Conservation (phyloP, 2,888 invertebrate species). For the Chymomyza procnemis region DNA sequence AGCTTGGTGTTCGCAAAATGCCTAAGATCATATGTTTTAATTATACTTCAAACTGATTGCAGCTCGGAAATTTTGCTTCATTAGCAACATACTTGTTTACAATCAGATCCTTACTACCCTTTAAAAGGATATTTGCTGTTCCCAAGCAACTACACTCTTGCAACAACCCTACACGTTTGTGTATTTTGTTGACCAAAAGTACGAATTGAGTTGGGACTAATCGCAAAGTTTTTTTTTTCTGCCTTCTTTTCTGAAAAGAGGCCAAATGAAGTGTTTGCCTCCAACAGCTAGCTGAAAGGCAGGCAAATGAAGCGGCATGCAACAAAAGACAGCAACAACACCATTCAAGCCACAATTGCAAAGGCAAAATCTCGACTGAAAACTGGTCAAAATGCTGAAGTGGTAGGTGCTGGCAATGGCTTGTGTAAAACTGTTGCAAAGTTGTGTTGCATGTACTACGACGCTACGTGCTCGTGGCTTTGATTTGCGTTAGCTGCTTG, state of each 20-base stretch:
- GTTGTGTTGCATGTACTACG: constrained; percentile 20
- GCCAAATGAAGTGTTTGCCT: constrained; percentile 42
- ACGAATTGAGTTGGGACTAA: constrained; percentile 15
- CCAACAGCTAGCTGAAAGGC: constrained; percentile 23
- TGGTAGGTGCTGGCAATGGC: constrained; percentile 17
- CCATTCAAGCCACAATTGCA: not conserved
- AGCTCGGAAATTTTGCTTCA: too few relatives aligned
- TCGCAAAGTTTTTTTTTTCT: constrained; percentile 28
- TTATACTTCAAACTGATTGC: too few relatives aligned
- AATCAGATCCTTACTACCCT: not conserved
- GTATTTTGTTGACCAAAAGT: not conserved
- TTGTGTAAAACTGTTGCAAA: constrained; percentile 29
- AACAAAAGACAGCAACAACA: not conserved
- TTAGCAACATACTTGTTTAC: too few relatives aligned
- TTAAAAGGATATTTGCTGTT: too few relatives aligned
- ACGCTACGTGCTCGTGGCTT: constrained; percentile 16
- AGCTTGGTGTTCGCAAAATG: too few relatives aligned
- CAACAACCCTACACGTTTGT: not conserved
- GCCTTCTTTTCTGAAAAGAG: constrained; percentile 9
- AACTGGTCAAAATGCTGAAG: constrained; percentile 6
- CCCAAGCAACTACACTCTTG: not conserved
- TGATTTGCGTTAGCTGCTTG: constrained; percentile 27
- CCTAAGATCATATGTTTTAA: too few relatives aligned
- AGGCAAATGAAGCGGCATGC: not conserved
- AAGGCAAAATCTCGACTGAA: not conserved